Percentiles rank a stretch among this genome's conserved stretches.
Evolutionary conservation across 2,888 invertebrate genomes (phyloP).

Genomic region (Pristionchus maxplancki): DNA sequence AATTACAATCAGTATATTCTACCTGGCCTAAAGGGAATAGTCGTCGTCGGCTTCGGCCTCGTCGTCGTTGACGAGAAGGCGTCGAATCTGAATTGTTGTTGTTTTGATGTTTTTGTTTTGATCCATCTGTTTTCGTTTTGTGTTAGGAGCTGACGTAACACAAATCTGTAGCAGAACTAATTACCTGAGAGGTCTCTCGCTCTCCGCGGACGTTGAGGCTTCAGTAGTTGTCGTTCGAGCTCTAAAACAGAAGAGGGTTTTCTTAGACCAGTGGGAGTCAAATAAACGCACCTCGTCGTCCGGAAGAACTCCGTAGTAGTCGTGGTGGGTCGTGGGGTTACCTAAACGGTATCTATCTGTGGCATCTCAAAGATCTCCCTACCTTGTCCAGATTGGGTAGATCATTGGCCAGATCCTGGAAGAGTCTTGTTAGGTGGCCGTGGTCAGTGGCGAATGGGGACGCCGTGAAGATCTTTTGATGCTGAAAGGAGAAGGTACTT

Average conservation of each 20-base stretch:
- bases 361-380: too few species aligned
- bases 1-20: too few species aligned
- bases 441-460: conserved; percentile 50
- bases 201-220: not conserved
- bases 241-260: not conserved
- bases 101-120: too few species aligned
- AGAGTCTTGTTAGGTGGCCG: conserved; percentile 35
- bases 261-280: too few species aligned
- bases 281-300: conserved; percentile 1
- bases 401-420: conserved; percentile 40
- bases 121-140: too few species aligned
- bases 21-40: conserved; percentile 50
- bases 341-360: too few species aligned
- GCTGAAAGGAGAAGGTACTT: not conserved
- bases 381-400: conserved; percentile 31
- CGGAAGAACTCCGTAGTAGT: conserved; percentile 8
- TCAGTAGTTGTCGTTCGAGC: not conserved
- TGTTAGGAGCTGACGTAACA: too few species aligned
- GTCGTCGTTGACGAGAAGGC: conserved; percentile 12
- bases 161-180: not conserved
- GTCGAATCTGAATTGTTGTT: not conserved
- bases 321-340: not conserved
- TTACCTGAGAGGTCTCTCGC: not conserved
- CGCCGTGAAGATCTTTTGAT: conserved; percentile 40
- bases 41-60: conserved; percentile 19